Percentiles rank a stretch among this genome's conserved stretches.
Evolutionary conservation across 2,797 vertebrate species (phyloP).

Genomic region (Hippoglossus hippoglossus): DNA sequence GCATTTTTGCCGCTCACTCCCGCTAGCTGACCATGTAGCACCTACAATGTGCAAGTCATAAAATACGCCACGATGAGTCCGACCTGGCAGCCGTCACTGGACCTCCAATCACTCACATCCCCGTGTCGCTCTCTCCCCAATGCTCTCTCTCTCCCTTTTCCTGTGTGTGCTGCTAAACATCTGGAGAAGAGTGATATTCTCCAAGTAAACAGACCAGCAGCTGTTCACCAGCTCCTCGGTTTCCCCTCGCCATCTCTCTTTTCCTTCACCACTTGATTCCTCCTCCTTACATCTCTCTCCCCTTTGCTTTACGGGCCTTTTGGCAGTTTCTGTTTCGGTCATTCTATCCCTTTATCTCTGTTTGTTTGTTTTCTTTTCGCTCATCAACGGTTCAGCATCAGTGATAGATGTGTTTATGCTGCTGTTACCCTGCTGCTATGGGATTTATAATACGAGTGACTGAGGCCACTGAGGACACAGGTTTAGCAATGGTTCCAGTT

Average conservation of each 20-base stretch:
- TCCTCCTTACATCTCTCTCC: constrained; percentile 34
- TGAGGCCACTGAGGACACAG: constrained; percentile 26
- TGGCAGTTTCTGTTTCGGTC: constrained; percentile 43
- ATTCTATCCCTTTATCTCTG: constrained; percentile 23
- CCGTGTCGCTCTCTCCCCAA: constrained; percentile 41
- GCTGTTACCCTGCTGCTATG: constrained; percentile 23
- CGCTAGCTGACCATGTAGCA: constrained; percentile 32
- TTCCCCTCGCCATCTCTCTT: constrained; percentile 48
- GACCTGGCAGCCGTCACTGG: constrained; percentile 62
- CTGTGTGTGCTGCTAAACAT: constrained; percentile 76
- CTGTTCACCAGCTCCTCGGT: constrained; percentile 75
- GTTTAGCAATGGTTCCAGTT: constrained; percentile 33
- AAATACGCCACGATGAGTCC: constrained; percentile 75
- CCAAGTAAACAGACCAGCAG: constrained; percentile 81
- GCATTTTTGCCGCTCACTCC: constrained; percentile 45
- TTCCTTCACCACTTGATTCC: constrained; percentile 57
- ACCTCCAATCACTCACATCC: constrained; percentile 56
- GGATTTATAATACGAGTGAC: constrained; percentile 33
- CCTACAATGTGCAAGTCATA: constrained; percentile 70
- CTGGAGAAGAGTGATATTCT: constrained; percentile 80
- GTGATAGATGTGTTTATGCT: constrained; percentile 58
- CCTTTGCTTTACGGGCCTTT: constrained; percentile 22
- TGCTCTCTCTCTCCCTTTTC: constrained; percentile 51
- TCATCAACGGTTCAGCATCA: constrained; percentile 35
- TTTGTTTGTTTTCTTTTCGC: constrained; percentile 33